These are phyloP conservation scores for Furcifer pardalis DNA, from an alignment of 2,797 vertebrate species.

Conservation along the genomic window DNA sequence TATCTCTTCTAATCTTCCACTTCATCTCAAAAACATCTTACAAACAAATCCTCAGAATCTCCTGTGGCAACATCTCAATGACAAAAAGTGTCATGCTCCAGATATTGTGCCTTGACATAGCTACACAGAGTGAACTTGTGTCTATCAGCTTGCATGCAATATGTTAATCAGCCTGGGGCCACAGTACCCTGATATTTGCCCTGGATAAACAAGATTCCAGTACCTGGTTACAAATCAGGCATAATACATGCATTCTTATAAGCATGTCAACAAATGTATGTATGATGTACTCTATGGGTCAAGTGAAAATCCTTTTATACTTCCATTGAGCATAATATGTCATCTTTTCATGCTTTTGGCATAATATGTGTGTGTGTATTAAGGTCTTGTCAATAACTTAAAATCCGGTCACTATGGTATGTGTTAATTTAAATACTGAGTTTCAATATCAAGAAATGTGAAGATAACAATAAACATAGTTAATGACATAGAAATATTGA, in stretches of 20 bases:
- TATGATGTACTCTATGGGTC: neutral
- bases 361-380: slow-evolving; percentile 11
- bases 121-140: no score
- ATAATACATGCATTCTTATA: neutral
- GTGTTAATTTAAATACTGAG: slow-evolving; percentile 69
- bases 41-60: no score
- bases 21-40: no score
- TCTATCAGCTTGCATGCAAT: no score
- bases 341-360: neutral
- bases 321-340: neutral
- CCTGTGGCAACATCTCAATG: no score
- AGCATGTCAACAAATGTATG: neutral
- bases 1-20: no score
- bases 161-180: no score
- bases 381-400: slow-evolving; percentile 55
- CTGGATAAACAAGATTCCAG: neutral
- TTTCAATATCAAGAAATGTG: slow-evolving; percentile 60
- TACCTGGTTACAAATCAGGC: neutral
- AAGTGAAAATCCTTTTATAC: neutral
- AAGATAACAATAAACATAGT: slow-evolving; percentile 15
- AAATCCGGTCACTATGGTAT: slow-evolving; percentile 55
- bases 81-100: no score
- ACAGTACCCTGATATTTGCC: no score
- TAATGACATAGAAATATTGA: slow-evolving; percentile 36
- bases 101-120: no score